These are phyloP conservation scores for Aspidiotus rigidus DNA, from an alignment of 2,888 invertebrate species.

Conservation along the genomic window DNA sequence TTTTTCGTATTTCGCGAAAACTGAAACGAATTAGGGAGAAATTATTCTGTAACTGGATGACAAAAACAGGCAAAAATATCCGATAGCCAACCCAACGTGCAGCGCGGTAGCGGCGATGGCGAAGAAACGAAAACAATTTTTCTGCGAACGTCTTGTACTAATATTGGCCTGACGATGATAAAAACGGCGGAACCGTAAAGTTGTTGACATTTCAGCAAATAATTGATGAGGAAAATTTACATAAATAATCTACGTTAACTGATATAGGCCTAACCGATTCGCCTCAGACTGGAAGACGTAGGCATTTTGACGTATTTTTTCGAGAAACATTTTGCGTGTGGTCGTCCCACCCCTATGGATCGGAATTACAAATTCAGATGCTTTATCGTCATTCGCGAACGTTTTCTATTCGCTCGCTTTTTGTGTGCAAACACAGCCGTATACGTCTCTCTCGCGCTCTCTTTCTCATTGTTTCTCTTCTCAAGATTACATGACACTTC, in stretches of 20 bases:
- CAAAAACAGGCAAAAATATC: too few species aligned
- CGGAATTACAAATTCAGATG: conserved; percentile 2
- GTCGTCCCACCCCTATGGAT: not conserved
- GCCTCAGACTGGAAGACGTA: conserved; percentile 1
- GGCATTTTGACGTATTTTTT: not conserved
- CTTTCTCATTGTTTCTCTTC: too few species aligned
- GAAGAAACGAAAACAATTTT: not conserved
- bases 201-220: conserved; percentile 4
- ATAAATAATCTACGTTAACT: conserved; percentile 3
- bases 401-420: too few species aligned
- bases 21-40: too few species aligned
- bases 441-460: too few species aligned
- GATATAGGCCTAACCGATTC: not conserved
- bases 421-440: not conserved
- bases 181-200: not conserved
- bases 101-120: too few species aligned
- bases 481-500: too few species aligned
- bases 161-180: not conserved
- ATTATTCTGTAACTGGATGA: too few species aligned
- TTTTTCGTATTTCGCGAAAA: too few species aligned
- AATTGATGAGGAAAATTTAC: conserved; percentile 2
- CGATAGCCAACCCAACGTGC: too few species aligned
- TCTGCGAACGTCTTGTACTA: not conserved
- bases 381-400: not conserved
- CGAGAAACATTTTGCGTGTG: not conserved